Conservation (phyloP, 2,797 vertebrate species). For the Pseudocheirus occidentalis region DNA sequence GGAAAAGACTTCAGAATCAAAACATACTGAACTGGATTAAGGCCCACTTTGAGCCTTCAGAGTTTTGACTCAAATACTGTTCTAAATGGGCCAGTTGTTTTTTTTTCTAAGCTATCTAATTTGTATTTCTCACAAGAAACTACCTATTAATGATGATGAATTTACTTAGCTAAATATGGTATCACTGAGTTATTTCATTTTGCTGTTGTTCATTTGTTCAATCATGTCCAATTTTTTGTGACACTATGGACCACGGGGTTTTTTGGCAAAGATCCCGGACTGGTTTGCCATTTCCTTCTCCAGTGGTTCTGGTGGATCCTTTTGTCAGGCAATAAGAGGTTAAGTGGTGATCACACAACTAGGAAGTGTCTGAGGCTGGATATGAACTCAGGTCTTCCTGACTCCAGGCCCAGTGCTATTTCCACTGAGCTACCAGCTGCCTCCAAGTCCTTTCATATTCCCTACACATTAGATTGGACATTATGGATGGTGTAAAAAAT, state of each 20-base stretch:
- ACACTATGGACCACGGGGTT: background rate
- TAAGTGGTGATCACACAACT: background rate
- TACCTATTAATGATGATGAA: background rate
- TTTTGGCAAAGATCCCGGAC: background rate
- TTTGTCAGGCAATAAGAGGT: background rate
- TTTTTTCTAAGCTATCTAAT: background rate
- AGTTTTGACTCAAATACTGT: background rate
- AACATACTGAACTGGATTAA: background rate
- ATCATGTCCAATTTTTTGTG: background rate
- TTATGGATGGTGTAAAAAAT: background rate
- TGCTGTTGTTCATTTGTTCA: background rate
- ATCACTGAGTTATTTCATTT: background rate
- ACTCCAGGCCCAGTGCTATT: background rate
- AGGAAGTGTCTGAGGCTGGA: background rate
- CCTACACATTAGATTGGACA: background rate
- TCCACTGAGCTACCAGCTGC: background rate
- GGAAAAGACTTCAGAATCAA: background rate
- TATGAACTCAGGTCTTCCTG: background rate
- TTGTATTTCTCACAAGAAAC: background rate
- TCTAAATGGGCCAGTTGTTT: background rate
- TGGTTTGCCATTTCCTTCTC: background rate
- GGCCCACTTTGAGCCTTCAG: background rate
- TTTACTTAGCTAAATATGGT: background rate
- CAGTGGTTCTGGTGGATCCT: background rate
- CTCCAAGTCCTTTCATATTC: background rate